A percentile compares a stretch with the other conserved stretches of the same genome.
These are phyloP conservation scores for Zaprionus kolodkinae DNA, from an alignment of 1,140 invertebrate species.

Conservation along the genomic window DNA sequence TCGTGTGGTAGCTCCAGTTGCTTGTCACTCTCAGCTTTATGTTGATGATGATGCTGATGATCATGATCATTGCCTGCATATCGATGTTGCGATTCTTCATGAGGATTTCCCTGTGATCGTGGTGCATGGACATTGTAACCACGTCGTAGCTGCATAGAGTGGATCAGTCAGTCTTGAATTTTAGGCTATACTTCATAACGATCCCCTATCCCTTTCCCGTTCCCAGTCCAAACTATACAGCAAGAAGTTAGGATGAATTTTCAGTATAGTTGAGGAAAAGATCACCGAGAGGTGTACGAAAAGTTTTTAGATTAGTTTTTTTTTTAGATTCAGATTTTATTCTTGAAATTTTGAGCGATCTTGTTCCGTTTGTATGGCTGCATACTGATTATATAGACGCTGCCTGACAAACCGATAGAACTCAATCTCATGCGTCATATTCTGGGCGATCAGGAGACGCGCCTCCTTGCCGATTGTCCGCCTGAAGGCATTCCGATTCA, in stretches of 20 bases:
- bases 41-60: constrained; percentile 19
- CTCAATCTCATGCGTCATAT: constrained; percentile 95
- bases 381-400: constrained; percentile 91
- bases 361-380: constrained; percentile 86
- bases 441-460: constrained; percentile 91
- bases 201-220: neutral
- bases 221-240: constrained; percentile 3
- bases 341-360: constrained; percentile 35
- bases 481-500: constrained; percentile 90
- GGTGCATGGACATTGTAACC: constrained; percentile 58
- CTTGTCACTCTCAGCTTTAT: constrained; percentile 50
- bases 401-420: constrained; percentile 96
- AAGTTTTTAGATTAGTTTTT: constrained; percentile 44
- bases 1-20: constrained; percentile 49
- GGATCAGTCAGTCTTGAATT: constrained; percentile 30
- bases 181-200: constrained; percentile 13
- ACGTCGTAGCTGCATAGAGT: constrained; percentile 48
- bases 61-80: constrained; percentile 27
- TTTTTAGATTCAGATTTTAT: constrained; percentile 38
- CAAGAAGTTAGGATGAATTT: constrained; percentile 17
- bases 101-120: constrained; percentile 29
- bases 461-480: constrained; percentile 91
- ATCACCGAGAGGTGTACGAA: constrained; percentile 48
- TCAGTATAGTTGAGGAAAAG: constrained; percentile 27
- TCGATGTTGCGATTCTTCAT: constrained; percentile 32